phyloP scores from a whole-genome alignment of 2,888 invertebrate genomes.

The Eristalis arbustorum region DNA sequence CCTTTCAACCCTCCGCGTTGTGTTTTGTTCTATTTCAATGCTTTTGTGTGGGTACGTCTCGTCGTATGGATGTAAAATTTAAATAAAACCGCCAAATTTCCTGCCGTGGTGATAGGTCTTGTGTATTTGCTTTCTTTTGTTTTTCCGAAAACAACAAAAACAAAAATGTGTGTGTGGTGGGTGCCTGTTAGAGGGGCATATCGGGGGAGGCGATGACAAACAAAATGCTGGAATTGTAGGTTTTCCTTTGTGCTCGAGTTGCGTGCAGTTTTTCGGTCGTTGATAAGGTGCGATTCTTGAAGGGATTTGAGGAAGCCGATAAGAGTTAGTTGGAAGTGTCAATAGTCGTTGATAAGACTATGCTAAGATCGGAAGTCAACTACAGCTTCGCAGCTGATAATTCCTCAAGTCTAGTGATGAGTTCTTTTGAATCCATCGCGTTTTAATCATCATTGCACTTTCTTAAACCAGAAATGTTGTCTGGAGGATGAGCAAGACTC shows the following conservation, averaged over 20 bases:
- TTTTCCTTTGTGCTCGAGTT: neutral
- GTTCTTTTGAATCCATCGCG: no score
- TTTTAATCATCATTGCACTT: no score
- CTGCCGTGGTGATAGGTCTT: conserved; percentile 26
- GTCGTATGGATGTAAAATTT: conserved; percentile 49
- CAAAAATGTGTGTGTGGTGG: neutral
- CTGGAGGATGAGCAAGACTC: no score
- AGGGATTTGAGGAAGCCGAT: neutral
- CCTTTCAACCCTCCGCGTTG: neutral
- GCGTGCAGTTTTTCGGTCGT: neutral
- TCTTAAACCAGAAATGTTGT: no score
- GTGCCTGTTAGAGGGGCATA: neutral
- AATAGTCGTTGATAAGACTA: neutral
- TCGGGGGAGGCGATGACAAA: neutral
- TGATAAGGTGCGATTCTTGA: neutral
- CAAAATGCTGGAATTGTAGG: neutral
- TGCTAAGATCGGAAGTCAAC: no score
- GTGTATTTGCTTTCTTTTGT: neutral
- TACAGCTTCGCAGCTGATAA: no score
- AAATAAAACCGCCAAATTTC: conserved; percentile 58
- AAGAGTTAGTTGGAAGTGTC: neutral
- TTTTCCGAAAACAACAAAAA: neutral
- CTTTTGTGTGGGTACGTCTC: neutral
- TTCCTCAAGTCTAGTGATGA: no score
- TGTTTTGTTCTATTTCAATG: neutral